Evolutionary conservation across 2,797 vertebrate species (phyloP).

Genomic region (Mycteria americana): DNA sequence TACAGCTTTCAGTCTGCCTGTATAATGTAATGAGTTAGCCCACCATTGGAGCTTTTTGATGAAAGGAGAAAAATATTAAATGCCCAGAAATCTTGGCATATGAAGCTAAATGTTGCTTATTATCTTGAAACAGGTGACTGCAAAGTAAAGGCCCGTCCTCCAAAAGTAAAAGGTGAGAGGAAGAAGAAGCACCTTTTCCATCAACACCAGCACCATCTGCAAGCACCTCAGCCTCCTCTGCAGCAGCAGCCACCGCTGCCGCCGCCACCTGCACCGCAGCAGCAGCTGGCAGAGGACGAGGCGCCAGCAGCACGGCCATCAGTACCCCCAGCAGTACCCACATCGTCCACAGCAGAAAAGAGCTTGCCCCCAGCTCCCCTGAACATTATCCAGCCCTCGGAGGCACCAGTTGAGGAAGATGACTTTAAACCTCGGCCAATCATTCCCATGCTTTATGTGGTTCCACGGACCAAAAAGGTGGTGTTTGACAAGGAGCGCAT

Average conservation of each 20-base stretch:
- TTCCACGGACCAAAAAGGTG: slow-evolving; percentile 72
- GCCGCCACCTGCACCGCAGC: rapidly evolving
- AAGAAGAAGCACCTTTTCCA: slow-evolving; percentile 76
- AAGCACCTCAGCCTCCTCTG: not conserved
- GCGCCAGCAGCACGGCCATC: rapidly evolving
- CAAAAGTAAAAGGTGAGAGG: slow-evolving; percentile 72
- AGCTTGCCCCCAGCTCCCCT: not conserved
- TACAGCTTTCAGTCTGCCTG: not conserved
- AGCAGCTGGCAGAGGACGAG: not conserved
- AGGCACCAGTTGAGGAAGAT: slow-evolving; percentile 6
- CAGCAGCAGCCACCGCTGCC: not conserved
- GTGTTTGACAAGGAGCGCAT: slow-evolving; percentile 62
- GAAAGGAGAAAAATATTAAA: not conserved
- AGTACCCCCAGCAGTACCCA: rapidly evolving
- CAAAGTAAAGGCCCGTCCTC: slow-evolving; percentile 54
- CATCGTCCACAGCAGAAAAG: rapidly evolving
- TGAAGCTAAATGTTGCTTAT: not conserved
- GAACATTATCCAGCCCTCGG: slow-evolving; percentile 54
- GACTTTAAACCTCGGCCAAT: slow-evolving; percentile 71
- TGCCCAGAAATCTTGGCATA: rapidly evolving
- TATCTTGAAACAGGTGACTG: slow-evolving; percentile 63
- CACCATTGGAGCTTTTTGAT: rapidly evolving
- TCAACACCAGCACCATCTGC: not conserved
- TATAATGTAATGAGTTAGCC: rapidly evolving
- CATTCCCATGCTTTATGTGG: slow-evolving; percentile 79